Percentiles rank a stretch among this genome's conserved stretches.
Evolutionary conservation across 2,888 invertebrate species (phyloP).

Genomic region (Alcis repandata): DNA sequence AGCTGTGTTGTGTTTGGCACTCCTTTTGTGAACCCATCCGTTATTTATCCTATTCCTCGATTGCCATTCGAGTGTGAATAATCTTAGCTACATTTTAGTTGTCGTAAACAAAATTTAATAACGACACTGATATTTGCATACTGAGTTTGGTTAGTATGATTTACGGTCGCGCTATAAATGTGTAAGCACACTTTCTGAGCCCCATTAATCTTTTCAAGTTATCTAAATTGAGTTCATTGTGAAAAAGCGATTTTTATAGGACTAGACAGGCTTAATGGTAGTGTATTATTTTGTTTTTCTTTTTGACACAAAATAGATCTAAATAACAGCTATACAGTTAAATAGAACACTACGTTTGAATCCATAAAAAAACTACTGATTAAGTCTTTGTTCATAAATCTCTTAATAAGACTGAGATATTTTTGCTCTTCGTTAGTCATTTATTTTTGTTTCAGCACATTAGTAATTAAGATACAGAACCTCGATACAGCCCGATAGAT

Average conservation of each 20-base stretch:
- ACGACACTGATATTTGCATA: constrained; percentile 33
- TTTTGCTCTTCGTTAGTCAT: constrained; percentile 2
- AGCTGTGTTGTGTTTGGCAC: constrained; percentile 67
- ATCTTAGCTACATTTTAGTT: constrained; percentile 44
- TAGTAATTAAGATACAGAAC: constrained; percentile 76
- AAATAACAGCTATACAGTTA: neutral
- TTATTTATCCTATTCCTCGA: constrained; percentile 58
- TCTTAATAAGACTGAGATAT: neutral
- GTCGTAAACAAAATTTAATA: constrained; percentile 42
- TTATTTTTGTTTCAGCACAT: constrained; percentile 62
- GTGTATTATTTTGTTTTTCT: neutral
- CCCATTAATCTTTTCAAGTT: constrained; percentile 30
- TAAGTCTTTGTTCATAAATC: constrained; percentile 2
- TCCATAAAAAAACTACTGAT: neutral
- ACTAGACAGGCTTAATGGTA: neutral
- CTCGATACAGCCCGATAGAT: constrained; percentile 65
- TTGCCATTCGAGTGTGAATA: constrained; percentile 53
- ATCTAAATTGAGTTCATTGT: constrained; percentile 26
- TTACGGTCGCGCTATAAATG: constrained; percentile 24
- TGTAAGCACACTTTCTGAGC: constrained; percentile 12
- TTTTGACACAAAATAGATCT: neutral
- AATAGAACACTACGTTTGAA: neutral
- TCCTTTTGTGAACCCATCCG: constrained; percentile 63
- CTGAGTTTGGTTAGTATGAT: constrained; percentile 32
- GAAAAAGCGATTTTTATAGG: constrained; percentile 10